Evolutionary conservation across 2,888 invertebrate species (phyloP).

Genomic region (Sclerodermus sp.): DNA sequence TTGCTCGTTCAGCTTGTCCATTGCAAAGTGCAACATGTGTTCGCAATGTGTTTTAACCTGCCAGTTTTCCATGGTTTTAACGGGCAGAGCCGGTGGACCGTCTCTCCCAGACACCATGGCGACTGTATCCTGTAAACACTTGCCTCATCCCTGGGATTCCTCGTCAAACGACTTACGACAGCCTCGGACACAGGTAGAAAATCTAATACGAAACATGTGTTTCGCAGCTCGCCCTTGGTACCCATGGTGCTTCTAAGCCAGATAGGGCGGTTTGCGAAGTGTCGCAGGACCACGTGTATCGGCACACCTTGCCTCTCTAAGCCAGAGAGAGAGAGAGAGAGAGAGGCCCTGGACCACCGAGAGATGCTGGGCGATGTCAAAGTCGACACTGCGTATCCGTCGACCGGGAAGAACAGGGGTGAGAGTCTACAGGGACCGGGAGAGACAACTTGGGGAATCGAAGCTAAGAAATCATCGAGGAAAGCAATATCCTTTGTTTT

Average conservation of each 20-base stretch:
- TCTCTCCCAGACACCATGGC: neutral
- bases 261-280: neutral
- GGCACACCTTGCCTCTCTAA: no score
- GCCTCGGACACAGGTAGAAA: conserved; percentile 35
- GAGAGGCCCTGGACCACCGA: no score
- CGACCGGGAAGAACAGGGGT: no score
- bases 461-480: no score
- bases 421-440: no score
- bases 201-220: conserved; percentile 49
- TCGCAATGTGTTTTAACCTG: conserved; percentile 23
- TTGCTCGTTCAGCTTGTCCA: conserved; percentile 21
- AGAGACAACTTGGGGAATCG: no score
- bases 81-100: conserved; percentile 20
- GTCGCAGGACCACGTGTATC: no score
- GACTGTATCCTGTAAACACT: no score
- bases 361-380: no score
- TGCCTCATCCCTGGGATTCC: conserved; percentile 5
- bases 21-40: conserved; percentile 27
- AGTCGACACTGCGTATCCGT: no score
- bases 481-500: no score
- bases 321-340: no score
- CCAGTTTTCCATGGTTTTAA: conserved; percentile 1
- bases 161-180: conserved; percentile 22
- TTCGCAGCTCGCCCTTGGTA: conserved; percentile 11
- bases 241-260: neutral